A percentile compares a stretch with the other conserved stretches of the same genome.
phyloP scores from a whole-genome alignment of 2,888 invertebrate genomes.

The Macropis europaea region DNA sequence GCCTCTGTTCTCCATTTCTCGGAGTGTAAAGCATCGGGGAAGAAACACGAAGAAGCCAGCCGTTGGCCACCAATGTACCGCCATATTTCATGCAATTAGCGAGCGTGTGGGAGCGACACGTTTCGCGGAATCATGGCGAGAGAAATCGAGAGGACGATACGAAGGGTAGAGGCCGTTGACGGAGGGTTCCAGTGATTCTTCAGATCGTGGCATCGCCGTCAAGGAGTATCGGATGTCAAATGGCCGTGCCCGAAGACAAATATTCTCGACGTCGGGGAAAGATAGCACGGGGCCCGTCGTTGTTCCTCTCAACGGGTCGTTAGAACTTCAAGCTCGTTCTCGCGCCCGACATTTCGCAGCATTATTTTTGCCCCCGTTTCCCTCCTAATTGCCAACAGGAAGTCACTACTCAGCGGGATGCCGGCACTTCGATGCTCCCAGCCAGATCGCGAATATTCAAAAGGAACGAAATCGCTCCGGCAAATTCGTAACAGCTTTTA shows the following conservation, averaged over 20 bases:
- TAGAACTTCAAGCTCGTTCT: conserved; percentile 48
- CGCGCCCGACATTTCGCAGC: conserved; percentile 31
- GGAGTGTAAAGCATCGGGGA: not conserved
- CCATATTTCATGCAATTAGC: conserved; percentile 50
- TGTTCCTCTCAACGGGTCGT: conserved; percentile 73
- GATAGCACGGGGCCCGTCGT: conserved; percentile 57
- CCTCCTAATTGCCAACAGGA: conserved; percentile 56
- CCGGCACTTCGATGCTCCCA: conserved; percentile 40
- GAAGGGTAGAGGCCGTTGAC: conserved; percentile 40
- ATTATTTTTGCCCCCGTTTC: conserved; percentile 57
- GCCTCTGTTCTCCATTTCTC: not conserved
- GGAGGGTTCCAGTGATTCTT: conserved; percentile 54
- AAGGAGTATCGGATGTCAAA: conserved; percentile 73
- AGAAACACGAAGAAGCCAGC: not conserved
- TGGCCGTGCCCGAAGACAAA: conserved; percentile 72
- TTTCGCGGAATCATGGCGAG: conserved; percentile 34
- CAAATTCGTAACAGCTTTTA: conserved; percentile 59
- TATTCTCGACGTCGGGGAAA: conserved; percentile 54
- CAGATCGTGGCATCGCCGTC: conserved; percentile 58
- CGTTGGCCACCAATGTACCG: conserved; percentile 20
- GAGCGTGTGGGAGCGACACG: conserved; percentile 22
- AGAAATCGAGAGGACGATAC: conserved; percentile 59
- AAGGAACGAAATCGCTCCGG: conserved; percentile 56
- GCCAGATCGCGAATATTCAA: conserved; percentile 42
- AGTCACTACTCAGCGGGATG: conserved; percentile 51